Evolutionary conservation across 2,113 vertebrate genomes (phyloP).

Genomic region (Martes martes): DNA sequence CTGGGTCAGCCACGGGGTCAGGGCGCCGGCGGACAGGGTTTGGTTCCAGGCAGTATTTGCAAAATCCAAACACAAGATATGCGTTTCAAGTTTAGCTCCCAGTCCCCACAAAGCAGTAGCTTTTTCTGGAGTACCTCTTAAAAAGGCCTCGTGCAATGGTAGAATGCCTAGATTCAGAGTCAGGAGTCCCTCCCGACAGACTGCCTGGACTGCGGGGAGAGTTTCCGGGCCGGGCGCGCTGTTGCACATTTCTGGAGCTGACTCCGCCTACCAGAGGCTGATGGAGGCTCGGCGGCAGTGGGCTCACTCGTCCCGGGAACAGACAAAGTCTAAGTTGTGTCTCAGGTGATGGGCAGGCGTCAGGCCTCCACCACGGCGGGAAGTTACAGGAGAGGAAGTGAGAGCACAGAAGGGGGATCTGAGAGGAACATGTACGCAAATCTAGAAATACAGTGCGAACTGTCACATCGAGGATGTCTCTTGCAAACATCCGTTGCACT

Average conservation of each 20-base stretch:
- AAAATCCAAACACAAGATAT: neutral
- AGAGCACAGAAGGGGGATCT: no score
- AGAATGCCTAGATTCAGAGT: neutral
- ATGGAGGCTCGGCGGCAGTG: neutral
- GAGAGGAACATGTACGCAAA: rapidly evolving
- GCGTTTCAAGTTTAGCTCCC: neutral
- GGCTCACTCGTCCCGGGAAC: neutral
- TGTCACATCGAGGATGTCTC: no score
- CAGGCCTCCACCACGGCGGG: neutral
- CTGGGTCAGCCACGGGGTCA: neutral
- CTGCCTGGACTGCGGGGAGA: rapidly evolving
- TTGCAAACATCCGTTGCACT: neutral
- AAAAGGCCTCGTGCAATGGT: neutral
- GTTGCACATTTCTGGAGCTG: rapidly evolving
- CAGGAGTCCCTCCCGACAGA: neutral
- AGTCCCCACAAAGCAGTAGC: neutral
- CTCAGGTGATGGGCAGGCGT: neutral
- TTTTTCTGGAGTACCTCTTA: neutral
- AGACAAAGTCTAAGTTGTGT: rapidly evolving
- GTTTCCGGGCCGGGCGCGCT: neutral
- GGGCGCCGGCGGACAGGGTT: rapidly evolving
- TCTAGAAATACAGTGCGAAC: neutral
- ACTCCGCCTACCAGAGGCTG: neutral
- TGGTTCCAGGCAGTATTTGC: neutral
- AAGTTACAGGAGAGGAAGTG: neutral